Base-by-base conservation (phyloP, 2,888 invertebrate genomes). In the Altica lythri region DNA sequence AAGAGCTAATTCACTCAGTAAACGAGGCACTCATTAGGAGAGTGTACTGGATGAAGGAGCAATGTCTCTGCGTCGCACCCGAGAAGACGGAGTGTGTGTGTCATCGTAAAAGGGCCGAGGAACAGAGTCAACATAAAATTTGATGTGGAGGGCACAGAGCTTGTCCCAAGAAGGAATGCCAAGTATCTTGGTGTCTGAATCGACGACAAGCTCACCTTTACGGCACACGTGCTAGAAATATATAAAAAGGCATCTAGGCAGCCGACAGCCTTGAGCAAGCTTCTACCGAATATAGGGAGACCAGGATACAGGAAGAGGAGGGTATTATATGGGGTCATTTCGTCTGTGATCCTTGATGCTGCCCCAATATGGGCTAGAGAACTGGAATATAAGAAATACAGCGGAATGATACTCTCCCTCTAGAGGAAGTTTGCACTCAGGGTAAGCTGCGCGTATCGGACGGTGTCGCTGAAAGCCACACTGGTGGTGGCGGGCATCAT, bases 121-220 rank as follows among this genome's bases (percentile, higher is more conserved):
- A 35, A 51, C 5, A 10, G 49, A 16, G 29, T 19, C 8, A 17
- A 42, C 17, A n/a, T 59, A 10, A 17, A 10, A 2, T 40, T 59
- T 9, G 22, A 5, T 2, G 17, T 56, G 8, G 37, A 27, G 1
- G 43, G 35, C 2, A 32, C 9, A 4, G 8, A 9, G 9, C 37
- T 57, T 17, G 8, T 5, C 8, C 45, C 46, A n/a, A 32, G 43
- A 35, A 48, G 19, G n/a, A 12, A 9, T 4, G 19, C 57, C 1
- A 57, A 50, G 37, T 59, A 53, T 32, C 14, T 59, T 29, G 56
- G 59, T 14, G 30, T 59, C 2, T 30, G 17, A 9, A 1, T 55
- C 2, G 58, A 52, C 17, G 30, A 55, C 4, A 46, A 57, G 6
- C 2, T 22, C 8, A 38, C 9, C 1, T 51, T 48, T 9, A 44